Base-by-base conservation (phyloP, 2,888 invertebrate species). In the Drosophila testacea region DNA sequence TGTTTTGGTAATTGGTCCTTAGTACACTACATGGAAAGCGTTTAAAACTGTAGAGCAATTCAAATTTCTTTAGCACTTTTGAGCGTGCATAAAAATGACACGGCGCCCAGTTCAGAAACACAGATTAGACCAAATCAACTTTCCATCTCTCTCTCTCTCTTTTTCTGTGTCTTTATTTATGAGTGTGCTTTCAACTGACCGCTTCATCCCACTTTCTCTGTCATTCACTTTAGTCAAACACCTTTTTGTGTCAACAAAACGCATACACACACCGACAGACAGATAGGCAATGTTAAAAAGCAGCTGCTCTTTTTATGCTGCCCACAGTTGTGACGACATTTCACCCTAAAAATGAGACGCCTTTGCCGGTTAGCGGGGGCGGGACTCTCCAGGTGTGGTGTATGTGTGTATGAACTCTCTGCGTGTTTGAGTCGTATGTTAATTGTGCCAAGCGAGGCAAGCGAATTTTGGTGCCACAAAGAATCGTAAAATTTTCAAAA, bases 21-120 rank as follows among this genome's bases (percentile, higher is more conserved):
- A 83, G 82, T 84, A 78, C 81, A 79, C 83, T 83, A 83, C 73
- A 72, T 74, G 72, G 80, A 87, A 83, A 80, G 87, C 83, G 59
- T 74, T 86, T 73, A 69, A 79, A 70, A 70, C 62, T 55, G 51
- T 76, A 66, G 75, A 79, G 77, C 72, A 79, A 42, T 81, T 83
- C 67, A 67, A 68, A 66, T 69, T 67, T 73, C 51, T 75, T 72
- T 69, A 73, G 69, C 77, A 73, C 79, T 64, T 73, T 81, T 68
- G 61, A 63, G 69, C 66, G 60, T 52, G 56, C 50, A 65, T 68
- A 56, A 46, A 68, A 70, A 70, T 65, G 67, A 81, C 71, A 76
- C 52, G 51, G 65, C 54, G 67, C 54, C 66, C 50, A 73, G 69
- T 56, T 64, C 32, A 30, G 61, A 16, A 51, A 11, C n/a, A 16